Conservation (phyloP, 1,140 invertebrate genomes). For the Hycleus phaleratus region DNA sequence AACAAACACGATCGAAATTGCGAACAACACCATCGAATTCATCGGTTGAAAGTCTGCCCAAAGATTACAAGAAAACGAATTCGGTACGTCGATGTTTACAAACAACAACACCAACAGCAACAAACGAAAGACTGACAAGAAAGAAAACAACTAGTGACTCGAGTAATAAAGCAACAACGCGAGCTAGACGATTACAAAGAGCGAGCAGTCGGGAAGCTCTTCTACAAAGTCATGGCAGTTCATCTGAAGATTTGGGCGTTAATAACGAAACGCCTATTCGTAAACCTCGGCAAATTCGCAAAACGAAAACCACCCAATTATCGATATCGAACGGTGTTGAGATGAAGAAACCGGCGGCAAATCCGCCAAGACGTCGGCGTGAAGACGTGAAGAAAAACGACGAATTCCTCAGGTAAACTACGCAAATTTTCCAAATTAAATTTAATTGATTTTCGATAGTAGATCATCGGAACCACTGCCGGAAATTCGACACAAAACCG, state of each 20-base stretch:
- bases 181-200: slow-evolving; percentile 43
- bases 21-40: slow-evolving; percentile 39
- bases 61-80: slow-evolving; percentile 14
- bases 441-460: not conserved
- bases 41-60: slow-evolving; percentile 41
- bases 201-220: slow-evolving; percentile 44
- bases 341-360: slow-evolving; percentile 23
- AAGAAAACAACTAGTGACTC: slow-evolving; percentile 24
- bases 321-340: slow-evolving; percentile 32
- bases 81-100: not conserved
- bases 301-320: slow-evolving; percentile 32
- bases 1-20: slow-evolving; percentile 22
- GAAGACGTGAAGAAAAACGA: slow-evolving; percentile 22
- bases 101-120: slow-evolving; percentile 3
- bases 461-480: slow-evolving; percentile 23
- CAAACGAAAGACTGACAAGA: slow-evolving; percentile 9
- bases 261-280: slow-evolving; percentile 34
- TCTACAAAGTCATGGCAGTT: slow-evolving; percentile 42
- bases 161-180: slow-evolving; percentile 27
- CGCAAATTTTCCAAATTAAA: slow-evolving; percentile 1
- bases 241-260: slow-evolving; percentile 43
- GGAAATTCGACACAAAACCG: slow-evolving; percentile 42
- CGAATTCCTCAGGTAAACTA: slow-evolving; percentile 10
- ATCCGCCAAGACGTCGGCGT: slow-evolving; percentile 14
- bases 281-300: slow-evolving; percentile 34